Evolutionary conservation across 1,140 invertebrate genomes (phyloP), one percentile per base, ranked within the genome.

Genomic region (Psilanteris sp.): DNA sequence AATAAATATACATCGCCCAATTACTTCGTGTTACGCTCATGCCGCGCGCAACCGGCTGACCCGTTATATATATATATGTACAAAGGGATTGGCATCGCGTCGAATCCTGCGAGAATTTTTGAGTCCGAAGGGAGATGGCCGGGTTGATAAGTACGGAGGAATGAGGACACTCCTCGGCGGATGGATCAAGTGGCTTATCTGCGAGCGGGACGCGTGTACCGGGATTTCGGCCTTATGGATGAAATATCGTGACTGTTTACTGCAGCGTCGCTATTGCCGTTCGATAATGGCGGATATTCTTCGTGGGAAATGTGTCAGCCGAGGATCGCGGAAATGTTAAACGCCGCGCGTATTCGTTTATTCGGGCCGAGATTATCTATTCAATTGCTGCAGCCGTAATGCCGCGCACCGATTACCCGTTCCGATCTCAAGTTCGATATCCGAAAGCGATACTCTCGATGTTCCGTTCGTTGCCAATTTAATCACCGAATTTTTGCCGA

Each of bases 1-100:
- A 61, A 81, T 77, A 74, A 67, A 81, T 54, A 68, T 55, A 72
- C 79, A 76, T 62, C 61, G 62, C 32, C 71, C 72, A 74, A 78
- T 79, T 83, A 79, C 78, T 55, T 55, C 48, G 41, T 59, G 70
- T 61, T 54, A 41, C 46, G 54, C 22, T 73, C 50, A 54, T 29
- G 50, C 59, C n/a, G n/a, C n/a, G n/a, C n/a, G n/a, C n/a, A n/a
- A n/a, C 13, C 10, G 15, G 8, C 15, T 32, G 11, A 43, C 37
- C 39, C 10, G 1, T n/a, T n/a, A n/a, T n/a, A n/a, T n/a, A n/a
- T n/a, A n/a, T n/a, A n/a, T n/a, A n/a, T n/a, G 22, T 27, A 18
- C 11, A 41, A 52, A 34, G 36, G 24, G 36, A 41, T 43, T 52
- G 26, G 6, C 29, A 39, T 39, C 14, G 11, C 10, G 2, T 20